phyloP scores from a whole-genome alignment of 2,888 invertebrate genomes.

The Galerucella pusilla region DNA sequence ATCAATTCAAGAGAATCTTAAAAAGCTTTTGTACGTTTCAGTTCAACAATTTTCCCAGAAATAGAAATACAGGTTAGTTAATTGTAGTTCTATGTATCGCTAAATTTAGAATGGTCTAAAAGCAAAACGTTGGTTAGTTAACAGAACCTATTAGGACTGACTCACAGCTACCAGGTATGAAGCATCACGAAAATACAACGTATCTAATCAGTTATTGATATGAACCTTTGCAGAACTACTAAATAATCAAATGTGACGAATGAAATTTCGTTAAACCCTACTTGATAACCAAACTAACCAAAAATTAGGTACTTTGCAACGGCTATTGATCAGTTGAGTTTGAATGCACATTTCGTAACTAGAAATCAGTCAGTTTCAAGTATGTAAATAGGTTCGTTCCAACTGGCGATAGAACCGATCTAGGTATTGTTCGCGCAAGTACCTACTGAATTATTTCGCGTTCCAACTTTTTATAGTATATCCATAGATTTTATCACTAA shows the following conservation, averaged over 20 bases:
- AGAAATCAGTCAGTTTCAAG: not conserved
- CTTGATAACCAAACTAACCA: not conserved
- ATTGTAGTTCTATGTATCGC: not conserved
- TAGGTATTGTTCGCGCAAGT: too few relatives aligned
- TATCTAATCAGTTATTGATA: not conserved
- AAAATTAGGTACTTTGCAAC: not conserved
- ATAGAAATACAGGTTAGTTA: slow-evolving; percentile 1
- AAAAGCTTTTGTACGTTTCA: not conserved
- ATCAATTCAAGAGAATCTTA: not conserved
- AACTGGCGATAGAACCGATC: too few relatives aligned
- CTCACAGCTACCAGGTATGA: not conserved
- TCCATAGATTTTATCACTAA: too few relatives aligned
- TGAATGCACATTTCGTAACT: not conserved
- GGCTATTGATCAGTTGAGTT: not conserved
- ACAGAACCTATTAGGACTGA: not conserved
- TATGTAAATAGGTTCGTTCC: too few relatives aligned
- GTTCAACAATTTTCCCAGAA: not conserved
- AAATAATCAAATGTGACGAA: not conserved
- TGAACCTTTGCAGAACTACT: not conserved
- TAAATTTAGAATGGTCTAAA: not conserved
- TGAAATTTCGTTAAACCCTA: not conserved
- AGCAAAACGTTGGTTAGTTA: not conserved
- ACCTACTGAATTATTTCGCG: too few relatives aligned
- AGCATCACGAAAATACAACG: not conserved
- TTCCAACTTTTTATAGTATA: too few relatives aligned